Conservation (phyloP, 2,888 invertebrate genomes). For the Chloroclysta siterata region DNA sequence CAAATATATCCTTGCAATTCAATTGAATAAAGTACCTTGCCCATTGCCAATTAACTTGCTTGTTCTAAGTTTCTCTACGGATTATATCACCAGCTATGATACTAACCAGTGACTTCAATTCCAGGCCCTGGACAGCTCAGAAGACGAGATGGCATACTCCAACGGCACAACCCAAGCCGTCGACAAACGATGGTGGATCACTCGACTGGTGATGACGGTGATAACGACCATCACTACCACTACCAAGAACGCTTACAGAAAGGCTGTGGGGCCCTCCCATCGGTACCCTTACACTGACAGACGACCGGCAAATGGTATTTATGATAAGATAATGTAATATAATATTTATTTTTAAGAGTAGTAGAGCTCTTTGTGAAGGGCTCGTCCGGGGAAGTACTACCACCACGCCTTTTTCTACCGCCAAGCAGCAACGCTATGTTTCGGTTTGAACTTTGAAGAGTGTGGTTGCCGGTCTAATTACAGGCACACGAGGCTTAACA, state of each 20-base stretch:
- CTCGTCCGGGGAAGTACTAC: too few relatives aligned
- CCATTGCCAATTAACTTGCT: too few relatives aligned
- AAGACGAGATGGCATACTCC: constrained; percentile 67
- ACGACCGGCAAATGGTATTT: constrained; percentile 59
- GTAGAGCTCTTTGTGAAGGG: too few relatives aligned
- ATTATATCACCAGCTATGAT: neutral
- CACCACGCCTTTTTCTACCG: too few relatives aligned
- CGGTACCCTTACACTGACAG: constrained; percentile 74
- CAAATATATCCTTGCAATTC: too few relatives aligned
- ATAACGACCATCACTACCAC: constrained; percentile 60
- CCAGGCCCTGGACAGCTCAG: constrained; percentile 73
- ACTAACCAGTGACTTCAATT: neutral
- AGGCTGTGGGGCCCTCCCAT: constrained; percentile 66
- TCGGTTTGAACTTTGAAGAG: too few relatives aligned
- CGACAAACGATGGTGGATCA: constrained; percentile 73
- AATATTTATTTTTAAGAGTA: too few relatives aligned
- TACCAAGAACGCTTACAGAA: constrained; percentile 57
- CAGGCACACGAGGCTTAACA: too few relatives aligned
- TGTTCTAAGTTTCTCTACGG: too few relatives aligned
- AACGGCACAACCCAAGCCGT: constrained; percentile 50
- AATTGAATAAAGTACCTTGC: too few relatives aligned
- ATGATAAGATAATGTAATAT: neutral
- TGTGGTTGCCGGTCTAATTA: too few relatives aligned
- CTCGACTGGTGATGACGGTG: constrained; percentile 59
- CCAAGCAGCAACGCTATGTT: too few relatives aligned